These are phyloP conservation scores for Notothenia coriiceps DNA, from an alignment of 2,113 vertebrate genomes.

Conservation along the genomic window DNA sequence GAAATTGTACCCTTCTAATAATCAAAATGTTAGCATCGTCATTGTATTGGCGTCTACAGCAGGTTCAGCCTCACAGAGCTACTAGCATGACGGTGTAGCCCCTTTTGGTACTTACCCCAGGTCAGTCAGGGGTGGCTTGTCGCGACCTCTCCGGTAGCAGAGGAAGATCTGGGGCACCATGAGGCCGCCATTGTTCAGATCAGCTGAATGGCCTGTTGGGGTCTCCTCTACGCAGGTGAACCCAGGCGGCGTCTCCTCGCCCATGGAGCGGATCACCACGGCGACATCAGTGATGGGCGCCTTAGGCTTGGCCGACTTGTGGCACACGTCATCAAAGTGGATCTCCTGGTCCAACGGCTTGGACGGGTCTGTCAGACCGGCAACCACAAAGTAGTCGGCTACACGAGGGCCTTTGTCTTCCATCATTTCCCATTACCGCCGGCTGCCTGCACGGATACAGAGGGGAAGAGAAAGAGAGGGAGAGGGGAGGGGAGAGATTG, in stretches of 20 bases:
- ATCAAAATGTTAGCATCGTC: background rate
- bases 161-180: conserved; percentile 95
- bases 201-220: conserved; percentile 92
- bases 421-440: conserved; percentile 93
- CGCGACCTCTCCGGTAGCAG: conserved; percentile 93
- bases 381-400: conserved; percentile 99
- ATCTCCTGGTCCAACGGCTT: conserved; percentile 96
- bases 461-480: conserved; percentile 9
- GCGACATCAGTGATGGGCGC: conserved; percentile 96
- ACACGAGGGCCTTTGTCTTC: conserved; percentile 98
- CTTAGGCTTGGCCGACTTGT: conserved; percentile 91
- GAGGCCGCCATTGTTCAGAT: conserved; percentile 95
- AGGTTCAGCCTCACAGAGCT: background rate
- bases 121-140: conserved; percentile 97
- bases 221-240: conserved; percentile 93
- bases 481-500: conserved; percentile 7
- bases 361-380: conserved; percentile 93
- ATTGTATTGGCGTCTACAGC: background rate
- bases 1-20: background rate
- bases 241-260: conserved; percentile 93
- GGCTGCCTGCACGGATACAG: conserved; percentile 65
- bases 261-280: conserved; percentile 94
- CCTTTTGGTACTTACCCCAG: conserved; percentile 88
- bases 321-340: conserved; percentile 93
- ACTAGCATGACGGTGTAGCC: background rate